Conservation (phyloP, 2,888 invertebrate genomes). For the Watsonalla binaria region DNA sequence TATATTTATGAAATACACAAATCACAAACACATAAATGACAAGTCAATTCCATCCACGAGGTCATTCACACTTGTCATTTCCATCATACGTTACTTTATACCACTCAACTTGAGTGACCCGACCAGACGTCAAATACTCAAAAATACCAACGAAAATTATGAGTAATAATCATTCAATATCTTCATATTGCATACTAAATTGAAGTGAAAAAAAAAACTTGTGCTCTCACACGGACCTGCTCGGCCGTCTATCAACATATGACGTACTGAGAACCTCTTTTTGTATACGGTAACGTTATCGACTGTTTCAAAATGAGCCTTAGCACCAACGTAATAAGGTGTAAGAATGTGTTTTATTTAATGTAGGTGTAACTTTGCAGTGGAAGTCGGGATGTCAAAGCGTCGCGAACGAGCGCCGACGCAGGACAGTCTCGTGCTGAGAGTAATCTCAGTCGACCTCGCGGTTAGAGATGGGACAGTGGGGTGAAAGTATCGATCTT, state of each 20-base stretch:
- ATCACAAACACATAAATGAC: background rate
- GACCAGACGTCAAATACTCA: constrained; percentile 37
- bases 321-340: constrained; percentile 22
- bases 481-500: constrained; percentile 32
- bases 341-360: constrained; percentile 11
- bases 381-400: constrained; percentile 75
- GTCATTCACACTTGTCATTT: background rate
- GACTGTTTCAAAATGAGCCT: constrained; percentile 19
- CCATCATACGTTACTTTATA: background rate
- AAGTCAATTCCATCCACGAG: background rate
- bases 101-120: constrained; percentile 24
- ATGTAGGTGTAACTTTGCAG: constrained; percentile 26
- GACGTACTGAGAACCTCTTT: constrained; percentile 48
- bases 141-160: constrained; percentile 38
- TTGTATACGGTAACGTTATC: constrained; percentile 13
- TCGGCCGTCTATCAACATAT: constrained; percentile 73
- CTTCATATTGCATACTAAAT: constrained; percentile 66
- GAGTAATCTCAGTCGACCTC: constrained; percentile 73
- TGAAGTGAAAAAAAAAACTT: constrained; percentile 52
- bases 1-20: too few species aligned
- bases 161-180: constrained; percentile 73
- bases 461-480: constrained; percentile 42
- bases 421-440: constrained; percentile 78
- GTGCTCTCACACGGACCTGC: constrained; percentile 55
- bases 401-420: constrained; percentile 77